Evolutionary conservation across 2,888 invertebrate species (phyloP).

Genomic region (Tuta absoluta): DNA sequence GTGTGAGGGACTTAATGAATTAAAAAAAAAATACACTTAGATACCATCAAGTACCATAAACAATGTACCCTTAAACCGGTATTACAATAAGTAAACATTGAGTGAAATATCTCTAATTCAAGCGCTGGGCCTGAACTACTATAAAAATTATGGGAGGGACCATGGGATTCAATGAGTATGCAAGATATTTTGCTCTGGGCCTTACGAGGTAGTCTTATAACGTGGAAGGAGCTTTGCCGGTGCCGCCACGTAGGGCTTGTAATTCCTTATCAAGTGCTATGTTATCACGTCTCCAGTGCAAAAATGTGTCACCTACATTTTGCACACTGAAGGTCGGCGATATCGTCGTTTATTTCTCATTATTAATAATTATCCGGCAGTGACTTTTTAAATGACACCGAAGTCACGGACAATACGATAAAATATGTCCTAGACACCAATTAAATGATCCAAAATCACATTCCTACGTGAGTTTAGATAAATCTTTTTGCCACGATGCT

Average conservation of each 20-base stretch:
- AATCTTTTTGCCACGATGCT: conserved; percentile 15
- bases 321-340: conserved; percentile 70
- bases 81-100: too few relatives aligned
- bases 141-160: too few relatives aligned
- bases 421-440: conserved; percentile 44
- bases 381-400: conserved; percentile 56
- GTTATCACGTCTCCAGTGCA: conserved; percentile 40
- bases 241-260: conserved; percentile 38
- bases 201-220: not conserved
- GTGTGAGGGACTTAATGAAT: too few relatives aligned
- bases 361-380: conserved; percentile 56
- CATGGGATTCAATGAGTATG: too few relatives aligned
- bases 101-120: too few relatives aligned
- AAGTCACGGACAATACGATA: conserved; percentile 68
- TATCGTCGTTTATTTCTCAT: conserved; percentile 53
- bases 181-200: too few relatives aligned
- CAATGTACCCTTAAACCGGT: too few relatives aligned
- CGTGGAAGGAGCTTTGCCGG: conserved; percentile 4
- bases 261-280: conserved; percentile 42
- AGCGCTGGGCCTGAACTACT: too few relatives aligned
- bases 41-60: too few relatives aligned
- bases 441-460: conserved; percentile 30
- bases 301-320: conserved; percentile 63
- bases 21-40: too few relatives aligned
- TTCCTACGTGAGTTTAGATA: conserved; percentile 16